Percentiles rank a stretch among this genome's conserved stretches.
Conservation (phyloP, 2,113 vertebrate species). For the Rallus limicola region DNA sequence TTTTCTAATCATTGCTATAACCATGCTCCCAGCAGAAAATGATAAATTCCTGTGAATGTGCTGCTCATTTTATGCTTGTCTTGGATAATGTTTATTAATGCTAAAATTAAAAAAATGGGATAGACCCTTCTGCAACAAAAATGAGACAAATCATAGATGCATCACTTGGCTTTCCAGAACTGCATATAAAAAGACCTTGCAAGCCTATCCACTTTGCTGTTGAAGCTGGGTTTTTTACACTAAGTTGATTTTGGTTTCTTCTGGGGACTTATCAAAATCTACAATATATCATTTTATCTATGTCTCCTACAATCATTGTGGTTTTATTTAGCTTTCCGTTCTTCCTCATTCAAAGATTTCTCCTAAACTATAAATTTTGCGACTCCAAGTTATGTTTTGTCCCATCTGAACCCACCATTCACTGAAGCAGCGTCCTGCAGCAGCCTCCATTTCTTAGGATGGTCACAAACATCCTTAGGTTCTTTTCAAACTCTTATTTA, state of each 20-base stretch:
- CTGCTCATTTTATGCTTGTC: conserved; percentile 14
- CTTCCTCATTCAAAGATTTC: not conserved
- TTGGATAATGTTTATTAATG: conserved; percentile 34
- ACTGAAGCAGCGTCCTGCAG: not conserved
- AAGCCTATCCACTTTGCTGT: not conserved
- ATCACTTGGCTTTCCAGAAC: not conserved
- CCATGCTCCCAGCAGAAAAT: conserved; percentile 26
- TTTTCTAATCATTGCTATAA: conserved; percentile 43
- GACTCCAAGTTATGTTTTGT: not conserved
- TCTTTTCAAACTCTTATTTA: not conserved
- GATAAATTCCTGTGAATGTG: not conserved
- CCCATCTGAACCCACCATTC: not conserved
- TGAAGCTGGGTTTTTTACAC: not conserved
- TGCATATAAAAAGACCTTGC: not conserved
- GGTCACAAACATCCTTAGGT: not conserved
- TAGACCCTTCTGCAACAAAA: not conserved
- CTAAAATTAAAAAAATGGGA: conserved; percentile 21
- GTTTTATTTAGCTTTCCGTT: not conserved
- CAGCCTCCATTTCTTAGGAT: not conserved
- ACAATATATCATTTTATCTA: not conserved
- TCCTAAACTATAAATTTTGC: not conserved
- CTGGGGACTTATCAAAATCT: not conserved
- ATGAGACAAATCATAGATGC: not conserved
- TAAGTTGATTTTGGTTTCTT: not conserved
- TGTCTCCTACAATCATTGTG: not conserved